Evolutionary conservation across 1,140 invertebrate genomes (phyloP).

Genomic region (Cheumatopsyche charites): DNA sequence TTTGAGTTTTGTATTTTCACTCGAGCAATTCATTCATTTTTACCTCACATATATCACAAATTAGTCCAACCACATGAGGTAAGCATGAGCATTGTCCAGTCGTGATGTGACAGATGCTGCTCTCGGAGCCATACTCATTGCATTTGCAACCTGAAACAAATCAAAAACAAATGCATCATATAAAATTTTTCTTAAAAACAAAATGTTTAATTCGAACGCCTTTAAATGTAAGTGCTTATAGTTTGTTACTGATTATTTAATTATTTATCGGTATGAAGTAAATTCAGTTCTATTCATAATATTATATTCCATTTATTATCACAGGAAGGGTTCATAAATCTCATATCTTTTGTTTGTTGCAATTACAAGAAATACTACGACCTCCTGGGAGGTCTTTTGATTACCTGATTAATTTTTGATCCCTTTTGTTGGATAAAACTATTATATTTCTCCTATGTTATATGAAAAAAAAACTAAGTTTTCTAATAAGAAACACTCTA

Average conservation of each 20-base stretch:
- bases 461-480: background rate
- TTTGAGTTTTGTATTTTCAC: too few species aligned
- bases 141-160: conserved; percentile 75
- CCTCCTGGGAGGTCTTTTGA: conserved; percentile 44
- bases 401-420: conserved; percentile 33
- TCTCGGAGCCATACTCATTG: conserved; percentile 72
- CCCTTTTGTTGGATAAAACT: background rate
- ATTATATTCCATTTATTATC: background rate
- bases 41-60: conserved; percentile 89
- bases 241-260: too few species aligned
- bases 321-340: conserved; percentile 26
- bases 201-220: too few species aligned
- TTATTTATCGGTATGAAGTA: too few species aligned
- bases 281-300: too few species aligned
- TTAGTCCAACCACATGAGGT: conserved; percentile 79
- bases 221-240: too few species aligned
- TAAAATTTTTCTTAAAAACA: too few species aligned
- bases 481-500: background rate
- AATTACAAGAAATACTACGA: conserved; percentile 13
- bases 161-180: too few species aligned
- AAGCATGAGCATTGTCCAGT: conserved; percentile 91
- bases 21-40: too few species aligned
- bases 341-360: conserved; percentile 28
- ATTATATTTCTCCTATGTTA: background rate
- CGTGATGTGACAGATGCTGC: conserved; percentile 79